phyloP scores from a whole-genome alignment of 2,113 vertebrate genomes.

The Thymallus thymallus region DNA sequence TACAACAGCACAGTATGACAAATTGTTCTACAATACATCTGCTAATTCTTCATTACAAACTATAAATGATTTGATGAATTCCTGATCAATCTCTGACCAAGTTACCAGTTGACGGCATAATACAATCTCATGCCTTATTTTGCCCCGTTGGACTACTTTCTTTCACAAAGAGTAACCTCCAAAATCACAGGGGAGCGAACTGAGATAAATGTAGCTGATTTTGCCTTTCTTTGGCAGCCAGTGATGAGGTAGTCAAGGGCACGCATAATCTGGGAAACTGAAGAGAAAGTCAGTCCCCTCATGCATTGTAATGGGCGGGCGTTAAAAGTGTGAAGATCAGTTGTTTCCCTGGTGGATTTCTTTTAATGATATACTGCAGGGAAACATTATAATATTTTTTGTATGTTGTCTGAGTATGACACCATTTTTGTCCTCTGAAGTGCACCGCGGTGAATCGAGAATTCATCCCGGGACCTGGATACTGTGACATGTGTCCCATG shows the following conservation, averaged over 20 bases:
- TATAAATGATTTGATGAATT: neutral
- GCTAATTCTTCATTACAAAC: neutral
- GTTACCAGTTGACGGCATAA: neutral
- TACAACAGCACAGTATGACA: too few species aligned
- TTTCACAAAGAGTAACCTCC: constrained; percentile 32
- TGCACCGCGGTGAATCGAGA: constrained; percentile 24
- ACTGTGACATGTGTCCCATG: constrained; percentile 26
- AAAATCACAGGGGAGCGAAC: constrained; percentile 21
- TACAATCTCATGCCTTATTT: constrained; percentile 8
- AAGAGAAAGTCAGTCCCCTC: constrained; percentile 25
- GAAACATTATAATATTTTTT: constrained; percentile 32
- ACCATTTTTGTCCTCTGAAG: constrained; percentile 16
- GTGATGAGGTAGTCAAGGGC: constrained; percentile 38
- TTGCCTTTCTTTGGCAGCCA: constrained; percentile 32
- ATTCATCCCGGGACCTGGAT: constrained; percentile 21
- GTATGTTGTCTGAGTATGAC: neutral
- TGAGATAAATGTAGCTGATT: constrained; percentile 31
- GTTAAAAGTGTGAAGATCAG: constrained; percentile 25
- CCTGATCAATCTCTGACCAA: neutral
- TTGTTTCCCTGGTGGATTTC: constrained; percentile 16
- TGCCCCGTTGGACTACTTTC: constrained; percentile 27
- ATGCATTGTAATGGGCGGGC: constrained; percentile 29
- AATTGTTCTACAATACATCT: too few species aligned
- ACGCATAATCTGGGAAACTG: constrained; percentile 23
- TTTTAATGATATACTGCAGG: constrained; percentile 28